Evolutionary conservation across 2,113 vertebrate genomes (phyloP).

Genomic region (Columba janthina): DNA sequence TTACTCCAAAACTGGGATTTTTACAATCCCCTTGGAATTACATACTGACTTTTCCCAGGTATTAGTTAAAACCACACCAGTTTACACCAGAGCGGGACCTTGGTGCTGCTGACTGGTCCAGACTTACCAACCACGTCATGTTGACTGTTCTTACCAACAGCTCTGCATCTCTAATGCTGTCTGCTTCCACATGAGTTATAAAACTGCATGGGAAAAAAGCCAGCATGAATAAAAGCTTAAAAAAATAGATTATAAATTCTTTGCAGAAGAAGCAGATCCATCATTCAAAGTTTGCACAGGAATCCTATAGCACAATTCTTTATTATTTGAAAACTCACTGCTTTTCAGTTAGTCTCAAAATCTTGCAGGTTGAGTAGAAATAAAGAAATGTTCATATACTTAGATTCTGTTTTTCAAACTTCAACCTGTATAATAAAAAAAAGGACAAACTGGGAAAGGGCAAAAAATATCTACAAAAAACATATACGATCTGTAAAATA

Average conservation of each 20-base stretch:
- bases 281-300: background rate
- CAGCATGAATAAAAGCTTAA: background rate
- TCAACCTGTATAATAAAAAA: background rate
- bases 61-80: background rate
- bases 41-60: background rate
- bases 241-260: background rate
- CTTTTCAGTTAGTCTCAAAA: background rate
- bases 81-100: background rate
- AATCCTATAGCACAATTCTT: background rate
- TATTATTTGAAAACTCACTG: background rate
- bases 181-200: background rate
- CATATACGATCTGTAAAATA: background rate
- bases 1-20: background rate
- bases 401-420: background rate
- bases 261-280: background rate
- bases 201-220: background rate
- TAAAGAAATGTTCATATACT: background rate
- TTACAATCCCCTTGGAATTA: background rate
- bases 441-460: background rate
- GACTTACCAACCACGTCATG: fast-evolving
- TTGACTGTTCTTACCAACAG: background rate
- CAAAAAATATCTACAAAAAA: background rate
- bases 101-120: background rate
- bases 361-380: background rate
- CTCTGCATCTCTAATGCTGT: background rate